Conservation (phyloP, 2,113 vertebrate species). For the Scomber japonicus region DNA sequence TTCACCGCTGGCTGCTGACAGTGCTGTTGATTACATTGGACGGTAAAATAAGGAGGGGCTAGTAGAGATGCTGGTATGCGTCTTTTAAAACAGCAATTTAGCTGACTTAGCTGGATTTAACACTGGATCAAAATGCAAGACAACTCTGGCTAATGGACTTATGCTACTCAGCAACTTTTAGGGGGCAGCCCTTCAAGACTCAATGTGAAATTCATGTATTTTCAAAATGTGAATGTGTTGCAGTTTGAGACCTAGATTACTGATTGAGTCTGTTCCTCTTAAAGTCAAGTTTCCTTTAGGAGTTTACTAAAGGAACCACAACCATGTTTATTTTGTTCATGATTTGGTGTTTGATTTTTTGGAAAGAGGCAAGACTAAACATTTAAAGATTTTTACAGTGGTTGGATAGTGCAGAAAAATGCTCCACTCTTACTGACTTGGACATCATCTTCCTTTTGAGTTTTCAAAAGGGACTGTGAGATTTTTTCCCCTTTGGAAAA, state of each 20-base stretch:
- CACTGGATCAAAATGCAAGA: too few relatives aligned
- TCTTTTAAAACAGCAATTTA: too few relatives aligned
- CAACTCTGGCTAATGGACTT: too few relatives aligned
- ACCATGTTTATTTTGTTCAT: neutral
- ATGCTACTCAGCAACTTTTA: too few relatives aligned
- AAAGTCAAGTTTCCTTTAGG: neutral
- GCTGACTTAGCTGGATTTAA: too few relatives aligned
- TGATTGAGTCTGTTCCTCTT: neutral
- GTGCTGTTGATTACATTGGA: too few relatives aligned
- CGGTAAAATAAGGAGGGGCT: too few relatives aligned
- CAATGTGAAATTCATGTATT: neutral
- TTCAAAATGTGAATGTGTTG: neutral
- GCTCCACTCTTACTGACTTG: too few relatives aligned
- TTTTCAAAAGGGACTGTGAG: neutral
- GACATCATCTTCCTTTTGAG: neutral
- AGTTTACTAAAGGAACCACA: neutral
- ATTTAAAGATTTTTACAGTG: neutral
- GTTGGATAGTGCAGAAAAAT: neutral
- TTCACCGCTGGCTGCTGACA: too few relatives aligned
- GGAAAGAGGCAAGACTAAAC: neutral
- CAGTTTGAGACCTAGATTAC: neutral
- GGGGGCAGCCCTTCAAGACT: too few relatives aligned
- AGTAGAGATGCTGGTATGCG: too few relatives aligned
- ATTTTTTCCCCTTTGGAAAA: too few relatives aligned
- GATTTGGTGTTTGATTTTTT: neutral